A percentile compares a stretch with the other conserved stretches of the same genome.
phyloP scores from a whole-genome alignment of 2,888 invertebrate genomes.

The Dermolepida albohirtum region DNA sequence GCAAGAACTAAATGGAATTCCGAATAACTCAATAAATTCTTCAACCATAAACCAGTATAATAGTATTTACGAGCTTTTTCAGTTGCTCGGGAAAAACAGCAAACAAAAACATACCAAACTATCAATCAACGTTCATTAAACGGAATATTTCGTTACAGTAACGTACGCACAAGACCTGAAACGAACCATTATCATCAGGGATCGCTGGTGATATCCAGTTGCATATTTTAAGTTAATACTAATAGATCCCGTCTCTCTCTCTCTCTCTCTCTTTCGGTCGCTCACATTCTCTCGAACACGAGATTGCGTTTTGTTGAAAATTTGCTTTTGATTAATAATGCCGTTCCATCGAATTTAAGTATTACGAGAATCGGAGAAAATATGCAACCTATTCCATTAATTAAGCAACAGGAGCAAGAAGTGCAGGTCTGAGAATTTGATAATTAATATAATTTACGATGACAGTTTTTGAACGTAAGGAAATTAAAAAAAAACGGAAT shows the following conservation, averaged over 20 bases:
- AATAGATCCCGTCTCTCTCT: background rate
- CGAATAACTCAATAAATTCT: constrained; percentile 25
- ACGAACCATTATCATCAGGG: constrained; percentile 2
- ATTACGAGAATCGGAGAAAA: constrained; percentile 30
- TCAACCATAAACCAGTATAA: constrained; percentile 11
- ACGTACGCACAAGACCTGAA: constrained; percentile 7
- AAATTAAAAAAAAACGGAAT: background rate
- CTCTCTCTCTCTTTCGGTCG: constrained; percentile 3
- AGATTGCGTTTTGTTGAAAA: constrained; percentile 20
- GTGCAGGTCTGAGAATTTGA: constrained; percentile 42
- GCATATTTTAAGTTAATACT: constrained; percentile 24
- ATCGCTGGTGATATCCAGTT: constrained; percentile 17
- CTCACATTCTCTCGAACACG: constrained; percentile 7
- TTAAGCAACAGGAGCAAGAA: constrained; percentile 41
- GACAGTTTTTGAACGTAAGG: constrained; percentile 26
- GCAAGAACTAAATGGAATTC: too few species aligned
- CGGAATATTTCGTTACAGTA: constrained; percentile 13
- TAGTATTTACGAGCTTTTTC: constrained; percentile 11
- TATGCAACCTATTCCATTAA: constrained; percentile 40
- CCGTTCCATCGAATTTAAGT: constrained; percentile 20
- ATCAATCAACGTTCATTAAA: constrained; percentile 37
- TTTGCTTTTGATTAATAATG: constrained; percentile 31
- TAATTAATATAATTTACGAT: constrained; percentile 44
- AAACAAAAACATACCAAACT: constrained; percentile 22
- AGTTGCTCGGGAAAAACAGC: background rate